Percentiles rank a stretch among this genome's conserved stretches.
phyloP scores from a whole-genome alignment of 2,888 invertebrate species.

The Beris morrisii region DNA sequence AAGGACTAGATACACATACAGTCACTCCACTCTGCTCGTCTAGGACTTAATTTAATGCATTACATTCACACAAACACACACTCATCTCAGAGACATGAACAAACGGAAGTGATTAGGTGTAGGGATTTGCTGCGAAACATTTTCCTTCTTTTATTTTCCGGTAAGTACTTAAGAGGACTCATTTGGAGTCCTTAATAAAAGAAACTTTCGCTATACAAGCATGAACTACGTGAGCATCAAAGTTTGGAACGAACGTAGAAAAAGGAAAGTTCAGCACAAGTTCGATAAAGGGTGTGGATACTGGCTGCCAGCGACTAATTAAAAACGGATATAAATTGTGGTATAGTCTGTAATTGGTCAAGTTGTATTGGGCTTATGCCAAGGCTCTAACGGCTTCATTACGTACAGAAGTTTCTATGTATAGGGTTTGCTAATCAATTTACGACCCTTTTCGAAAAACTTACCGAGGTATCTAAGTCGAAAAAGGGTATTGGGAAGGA shows the following conservation, averaged over 20 bases:
- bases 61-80: too few species aligned
- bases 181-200: constrained; percentile 23
- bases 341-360: constrained; percentile 19
- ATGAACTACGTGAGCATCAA: constrained; percentile 27
- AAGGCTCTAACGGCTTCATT: too few species aligned
- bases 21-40: too few species aligned
- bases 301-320: constrained; percentile 33
- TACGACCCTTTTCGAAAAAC: too few species aligned
- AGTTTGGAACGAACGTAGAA: constrained; percentile 13
- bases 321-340: constrained; percentile 36
- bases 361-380: too few species aligned
- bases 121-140: constrained; percentile 20
- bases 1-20: too few species aligned
- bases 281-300: constrained; percentile 26
- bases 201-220: constrained; percentile 25
- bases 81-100: background rate
- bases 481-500: too few species aligned
- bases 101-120: constrained; percentile 24
- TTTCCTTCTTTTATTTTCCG: constrained; percentile 20
- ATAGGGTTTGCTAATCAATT: too few species aligned
- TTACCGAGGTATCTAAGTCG: too few species aligned
- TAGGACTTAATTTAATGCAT: too few species aligned
- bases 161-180: constrained; percentile 22
- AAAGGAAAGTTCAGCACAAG: constrained; percentile 19
- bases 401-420: too few species aligned